phyloP scores from a whole-genome alignment of 2,797 vertebrate species.

The Halcyon smyrnensis region DNA sequence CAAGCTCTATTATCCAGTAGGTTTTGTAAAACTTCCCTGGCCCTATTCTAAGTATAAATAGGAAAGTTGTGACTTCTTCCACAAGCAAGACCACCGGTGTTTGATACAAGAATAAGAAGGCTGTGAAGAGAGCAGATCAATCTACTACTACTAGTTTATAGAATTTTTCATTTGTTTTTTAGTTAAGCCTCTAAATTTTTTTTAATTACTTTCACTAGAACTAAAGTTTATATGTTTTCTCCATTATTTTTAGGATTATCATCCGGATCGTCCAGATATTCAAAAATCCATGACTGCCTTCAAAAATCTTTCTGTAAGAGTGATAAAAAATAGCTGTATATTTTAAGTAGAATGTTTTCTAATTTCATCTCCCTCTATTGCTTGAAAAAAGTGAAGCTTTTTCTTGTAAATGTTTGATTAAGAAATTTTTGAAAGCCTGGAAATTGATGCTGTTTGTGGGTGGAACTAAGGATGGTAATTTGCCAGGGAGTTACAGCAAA shows the following conservation, averaged over 20 bases:
- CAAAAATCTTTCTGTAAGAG: conserved; percentile 93
- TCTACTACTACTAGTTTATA: background rate
- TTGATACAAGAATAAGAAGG: background rate
- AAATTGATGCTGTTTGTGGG: background rate
- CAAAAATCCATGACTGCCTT: conserved; percentile 95
- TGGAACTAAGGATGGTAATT: background rate
- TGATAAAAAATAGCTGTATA: background rate
- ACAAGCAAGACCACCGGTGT: background rate
- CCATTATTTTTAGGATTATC: conserved; percentile 85
- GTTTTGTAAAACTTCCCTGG: background rate
- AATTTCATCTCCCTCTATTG: background rate
- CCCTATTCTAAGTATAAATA: background rate
- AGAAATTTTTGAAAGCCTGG: background rate
- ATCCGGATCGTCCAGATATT: conserved; percentile 92
- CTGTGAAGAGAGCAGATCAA: background rate
- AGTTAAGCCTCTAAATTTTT: background rate
- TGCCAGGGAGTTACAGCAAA: background rate
- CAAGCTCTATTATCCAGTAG: background rate
- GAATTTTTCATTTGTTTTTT: background rate
- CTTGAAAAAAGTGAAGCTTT: background rate
- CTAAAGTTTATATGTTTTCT: conserved; percentile 15
- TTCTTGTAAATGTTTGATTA: background rate
- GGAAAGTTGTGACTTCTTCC: background rate
- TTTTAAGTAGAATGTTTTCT: background rate
- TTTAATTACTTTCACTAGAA: background rate